Percentiles rank a stretch among this genome's conserved stretches.
Conservation (phyloP, 2,113 vertebrate species). For the Chloropsis hardwickii region DNA sequence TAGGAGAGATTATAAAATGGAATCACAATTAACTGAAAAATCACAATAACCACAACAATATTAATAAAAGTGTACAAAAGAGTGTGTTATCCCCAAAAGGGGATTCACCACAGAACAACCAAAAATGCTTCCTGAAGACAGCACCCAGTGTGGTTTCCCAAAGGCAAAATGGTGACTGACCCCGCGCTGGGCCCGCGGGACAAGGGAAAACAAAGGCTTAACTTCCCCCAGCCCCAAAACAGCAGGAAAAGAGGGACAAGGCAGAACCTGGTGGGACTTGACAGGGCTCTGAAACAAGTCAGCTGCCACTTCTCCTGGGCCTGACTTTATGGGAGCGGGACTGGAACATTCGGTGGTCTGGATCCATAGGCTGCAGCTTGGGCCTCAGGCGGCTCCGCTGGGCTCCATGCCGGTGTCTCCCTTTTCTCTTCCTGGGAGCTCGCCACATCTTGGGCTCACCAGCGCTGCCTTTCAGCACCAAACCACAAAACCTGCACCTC, state of each 20-base stretch:
- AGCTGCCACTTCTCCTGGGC: background rate
- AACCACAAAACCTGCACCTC: background rate
- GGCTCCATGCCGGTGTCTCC: fast-evolving
- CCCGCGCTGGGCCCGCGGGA: fast-evolving
- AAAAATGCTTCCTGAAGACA: background rate
- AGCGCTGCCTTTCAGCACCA: background rate
- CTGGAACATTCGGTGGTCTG: fast-evolving
- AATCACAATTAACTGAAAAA: background rate
- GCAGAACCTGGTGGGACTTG: background rate
- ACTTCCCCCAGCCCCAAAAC: background rate
- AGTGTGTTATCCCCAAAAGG: background rate
- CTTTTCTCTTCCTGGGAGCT: background rate
- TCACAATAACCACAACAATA: background rate
- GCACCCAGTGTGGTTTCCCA: background rate
- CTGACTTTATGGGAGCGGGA: too few species aligned
- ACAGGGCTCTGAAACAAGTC: background rate
- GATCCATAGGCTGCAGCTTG: background rate
- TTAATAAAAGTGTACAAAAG: background rate
- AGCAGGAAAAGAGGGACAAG: fast-evolving
- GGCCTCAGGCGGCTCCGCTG: fast-evolving
- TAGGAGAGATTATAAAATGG: background rate
- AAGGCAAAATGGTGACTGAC: background rate
- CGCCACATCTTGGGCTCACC: fast-evolving
- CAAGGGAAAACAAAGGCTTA: background rate
- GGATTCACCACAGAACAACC: background rate